Conservation (phyloP, 2,797 vertebrate genomes). For the Huso huso region DNA sequence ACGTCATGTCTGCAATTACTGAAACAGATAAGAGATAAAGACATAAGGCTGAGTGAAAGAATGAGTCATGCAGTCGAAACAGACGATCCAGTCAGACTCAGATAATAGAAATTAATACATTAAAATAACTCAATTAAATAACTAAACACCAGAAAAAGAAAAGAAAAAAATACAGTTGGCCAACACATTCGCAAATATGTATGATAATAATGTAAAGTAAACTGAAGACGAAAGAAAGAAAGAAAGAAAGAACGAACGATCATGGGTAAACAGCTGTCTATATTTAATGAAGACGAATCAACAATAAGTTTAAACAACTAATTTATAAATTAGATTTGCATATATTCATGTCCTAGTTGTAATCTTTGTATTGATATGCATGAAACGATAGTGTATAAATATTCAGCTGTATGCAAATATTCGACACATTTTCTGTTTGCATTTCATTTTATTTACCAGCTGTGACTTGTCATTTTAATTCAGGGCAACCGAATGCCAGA, state of each 20-base stretch:
- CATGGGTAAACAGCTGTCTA: conserved; percentile 61
- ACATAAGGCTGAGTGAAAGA: conserved; percentile 15
- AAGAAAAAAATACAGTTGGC: background rate
- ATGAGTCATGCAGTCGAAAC: conserved; percentile 15
- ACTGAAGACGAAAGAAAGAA: background rate
- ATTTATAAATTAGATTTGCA: conserved; percentile 80
- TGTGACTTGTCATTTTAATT: conserved; percentile 62
- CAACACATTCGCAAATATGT: background rate
- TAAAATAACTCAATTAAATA: background rate
- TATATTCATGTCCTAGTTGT: conserved; percentile 67
- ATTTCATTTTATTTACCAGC: conserved; percentile 68
- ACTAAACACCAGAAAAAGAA: background rate
- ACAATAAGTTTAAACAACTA: conserved; percentile 72
- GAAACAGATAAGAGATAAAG: conserved; percentile 26
- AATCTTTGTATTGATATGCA: conserved; percentile 78
- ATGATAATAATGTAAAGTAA: background rate
- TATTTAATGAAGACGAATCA: conserved; percentile 74
- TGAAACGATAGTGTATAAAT: conserved; percentile 67
- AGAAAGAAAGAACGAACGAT: background rate
- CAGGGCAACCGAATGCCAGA: conserved; percentile 58
- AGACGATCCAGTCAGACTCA: conserved; percentile 8
- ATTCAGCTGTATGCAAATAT: conserved; percentile 72
- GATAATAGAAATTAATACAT: background rate
- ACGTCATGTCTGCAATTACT: conserved; percentile 28
- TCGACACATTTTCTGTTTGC: conserved; percentile 60